Evolutionary conservation across 2,113 vertebrate genomes (phyloP).

Genomic region (Chaetodon auriga): DNA sequence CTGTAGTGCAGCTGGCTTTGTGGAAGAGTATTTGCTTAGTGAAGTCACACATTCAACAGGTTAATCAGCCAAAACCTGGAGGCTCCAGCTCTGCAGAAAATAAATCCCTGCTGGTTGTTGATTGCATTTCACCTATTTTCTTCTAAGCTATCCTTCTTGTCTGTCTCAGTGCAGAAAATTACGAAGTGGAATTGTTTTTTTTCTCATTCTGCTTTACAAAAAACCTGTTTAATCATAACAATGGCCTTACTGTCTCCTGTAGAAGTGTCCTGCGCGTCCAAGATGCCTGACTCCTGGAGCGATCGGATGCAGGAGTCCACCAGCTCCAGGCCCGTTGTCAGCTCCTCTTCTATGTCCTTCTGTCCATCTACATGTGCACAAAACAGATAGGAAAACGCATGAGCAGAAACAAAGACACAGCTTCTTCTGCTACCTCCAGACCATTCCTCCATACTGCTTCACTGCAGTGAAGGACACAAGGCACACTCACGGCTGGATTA

Average conservation of each 20-base stretch:
- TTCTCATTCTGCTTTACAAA: neutral
- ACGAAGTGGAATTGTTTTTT: neutral
- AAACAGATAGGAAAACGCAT: neutral
- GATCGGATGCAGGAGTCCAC: constrained; percentile 99
- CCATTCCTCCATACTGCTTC: neutral
- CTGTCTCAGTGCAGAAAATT: constrained; percentile 13
- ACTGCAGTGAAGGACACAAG: neutral
- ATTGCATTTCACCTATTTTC: constrained; percentile 11
- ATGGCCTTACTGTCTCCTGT: constrained; percentile 91
- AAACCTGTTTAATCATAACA: neutral
- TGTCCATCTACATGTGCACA: constrained; percentile 89
- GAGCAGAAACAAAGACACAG: neutral
- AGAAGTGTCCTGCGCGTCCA: constrained; percentile 94
- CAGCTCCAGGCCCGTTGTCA: constrained; percentile 97
- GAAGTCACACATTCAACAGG: constrained; percentile 17
- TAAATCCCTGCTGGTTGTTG: neutral
- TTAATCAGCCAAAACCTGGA: constrained; percentile 35
- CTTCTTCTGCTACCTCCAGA: neutral
- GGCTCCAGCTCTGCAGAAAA: constrained; percentile 8
- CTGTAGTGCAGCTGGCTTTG: neutral
- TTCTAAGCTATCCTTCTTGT: neutral
- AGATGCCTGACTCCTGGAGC: constrained; percentile 97
- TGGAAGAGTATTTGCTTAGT: neutral
- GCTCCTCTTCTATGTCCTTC: constrained; percentile 98
- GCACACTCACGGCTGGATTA: constrained; percentile 2